Percentiles rank a stretch among this genome's conserved stretches.
These are phyloP conservation scores for Megaustenia siamemsis DNA, from an alignment of 2,888 invertebrate genomes.

Conservation along the genomic window DNA sequence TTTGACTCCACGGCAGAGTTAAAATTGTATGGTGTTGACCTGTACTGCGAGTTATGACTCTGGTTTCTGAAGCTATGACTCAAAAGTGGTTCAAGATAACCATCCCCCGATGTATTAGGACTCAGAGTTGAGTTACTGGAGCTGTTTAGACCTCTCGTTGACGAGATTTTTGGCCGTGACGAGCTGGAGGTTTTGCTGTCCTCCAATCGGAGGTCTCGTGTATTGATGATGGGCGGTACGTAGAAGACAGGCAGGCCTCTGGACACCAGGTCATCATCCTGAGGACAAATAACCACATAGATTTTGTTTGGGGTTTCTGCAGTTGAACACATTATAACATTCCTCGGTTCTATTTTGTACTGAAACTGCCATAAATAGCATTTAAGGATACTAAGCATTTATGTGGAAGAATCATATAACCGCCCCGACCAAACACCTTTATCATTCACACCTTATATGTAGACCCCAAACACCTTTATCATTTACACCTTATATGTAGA, in stretches of 20 bases:
- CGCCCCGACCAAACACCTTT: too few relatives aligned
- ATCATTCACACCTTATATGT: too few relatives aligned
- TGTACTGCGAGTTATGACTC: background rate
- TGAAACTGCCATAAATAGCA: too few relatives aligned
- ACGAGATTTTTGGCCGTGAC: background rate
- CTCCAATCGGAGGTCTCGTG: conserved; percentile 26
- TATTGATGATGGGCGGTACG: conserved; percentile 41
- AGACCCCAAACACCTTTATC: too few relatives aligned
- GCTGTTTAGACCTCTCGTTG: background rate
- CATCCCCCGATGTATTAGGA: conserved; percentile 29
- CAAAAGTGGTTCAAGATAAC: conserved; percentile 45
- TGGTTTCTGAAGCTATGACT: background rate
- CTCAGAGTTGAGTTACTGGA: background rate
- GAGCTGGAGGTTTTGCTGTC: background rate
- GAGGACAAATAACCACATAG: too few relatives aligned
- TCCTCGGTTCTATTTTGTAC: too few relatives aligned
- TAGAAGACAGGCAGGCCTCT: conserved; percentile 44
- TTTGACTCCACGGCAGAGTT: background rate
- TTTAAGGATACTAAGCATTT: too few relatives aligned
- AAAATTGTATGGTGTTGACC: background rate
- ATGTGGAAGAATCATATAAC: too few relatives aligned
- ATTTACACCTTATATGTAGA: too few relatives aligned
- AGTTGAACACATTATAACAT: too few relatives aligned
- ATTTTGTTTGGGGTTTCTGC: too few relatives aligned
- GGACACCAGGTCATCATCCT: conserved; percentile 46